Base-by-base conservation (phyloP, 2,888 invertebrate genomes). In the Apoderus coryli region DNA sequence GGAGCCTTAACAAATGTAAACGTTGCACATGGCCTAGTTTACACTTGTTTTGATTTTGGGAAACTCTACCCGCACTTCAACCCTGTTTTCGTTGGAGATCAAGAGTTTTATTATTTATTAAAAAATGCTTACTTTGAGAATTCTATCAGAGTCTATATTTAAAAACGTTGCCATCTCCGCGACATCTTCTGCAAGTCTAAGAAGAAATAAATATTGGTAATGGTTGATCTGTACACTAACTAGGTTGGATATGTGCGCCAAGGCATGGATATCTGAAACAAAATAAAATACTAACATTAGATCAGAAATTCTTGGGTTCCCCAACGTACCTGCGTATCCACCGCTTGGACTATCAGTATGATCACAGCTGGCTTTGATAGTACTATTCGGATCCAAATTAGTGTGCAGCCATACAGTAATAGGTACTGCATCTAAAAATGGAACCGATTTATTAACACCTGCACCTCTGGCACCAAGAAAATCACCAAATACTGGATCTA, bases 401-500 rank as follows among this genome's bases (percentile, higher is more conserved):
- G 61, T 53, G 44, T 72, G 70, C 31, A 86, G 61, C 92, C 92
- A 92, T 7, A 88, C 59, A 2, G 85, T 84, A 13, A 89, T 59
- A 1, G 90, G 92, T 41, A 90, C 77, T 3, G 89, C 79, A 54
- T 86, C 86, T 14, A 86, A 56, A 50, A 86, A 72, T 2, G 86
- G 79, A 39, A 84, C 76, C 0, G 82, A 72, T 46, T 74, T 74
- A 49, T 69, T 72, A 33, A 69, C 66, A 2, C 79, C 79, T 14
- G 72, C 65, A 0, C 84, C 81, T 14, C 81, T 66, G 2, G 82
- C 81, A 4, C 88, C 89, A 37, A 76, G 66, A 56, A 92, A 92
- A 57, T 93, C 93, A 7, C 81, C 77, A 90, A 92, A 93, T 29
- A 90, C 67, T 1, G 93, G 92, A 53, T 93, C 92, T 23, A 84